Conservation (phyloP, 2,888 invertebrate species). For the Plagodis dolabraria region DNA sequence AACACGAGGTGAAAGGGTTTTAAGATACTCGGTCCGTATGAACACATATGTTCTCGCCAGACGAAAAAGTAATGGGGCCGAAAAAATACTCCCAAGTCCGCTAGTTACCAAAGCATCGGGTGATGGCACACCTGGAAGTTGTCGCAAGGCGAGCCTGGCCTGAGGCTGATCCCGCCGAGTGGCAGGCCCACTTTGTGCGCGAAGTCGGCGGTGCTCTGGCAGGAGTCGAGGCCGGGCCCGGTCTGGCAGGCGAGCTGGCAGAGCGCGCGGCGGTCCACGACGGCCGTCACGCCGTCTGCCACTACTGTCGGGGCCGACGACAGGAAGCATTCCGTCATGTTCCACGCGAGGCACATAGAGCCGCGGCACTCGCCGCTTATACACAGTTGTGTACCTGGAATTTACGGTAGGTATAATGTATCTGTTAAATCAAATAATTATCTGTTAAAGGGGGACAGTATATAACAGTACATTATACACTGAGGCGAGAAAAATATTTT, state of each 20-base stretch:
- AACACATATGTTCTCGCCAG: too few species aligned
- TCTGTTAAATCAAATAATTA: too few species aligned
- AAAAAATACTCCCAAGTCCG: too few species aligned
- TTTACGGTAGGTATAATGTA: too few species aligned
- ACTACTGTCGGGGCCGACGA: slow-evolving; percentile 89
- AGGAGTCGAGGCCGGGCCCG: slow-evolving; percentile 89
- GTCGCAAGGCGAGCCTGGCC: slow-evolving; percentile 99
- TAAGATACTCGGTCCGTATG: too few species aligned
- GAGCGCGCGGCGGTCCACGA: slow-evolving; percentile 92
- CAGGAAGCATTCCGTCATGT: slow-evolving; percentile 97
- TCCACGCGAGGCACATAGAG: slow-evolving; percentile 97
- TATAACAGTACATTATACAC: too few species aligned
- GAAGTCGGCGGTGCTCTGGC: slow-evolving; percentile 95
- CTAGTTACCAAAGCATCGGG: too few species aligned
- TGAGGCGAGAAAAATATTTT: too few species aligned
- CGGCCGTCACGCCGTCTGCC: slow-evolving; percentile 77
- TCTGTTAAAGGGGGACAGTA: too few species aligned
- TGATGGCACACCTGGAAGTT: slow-evolving; percentile 92
- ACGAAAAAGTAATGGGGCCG: too few species aligned
- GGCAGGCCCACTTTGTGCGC: slow-evolving; percentile 88
- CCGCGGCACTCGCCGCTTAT: slow-evolving; percentile 96
- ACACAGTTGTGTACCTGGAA: slow-evolving; percentile 89
- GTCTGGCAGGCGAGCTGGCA: slow-evolving; percentile 99
- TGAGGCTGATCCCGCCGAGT: slow-evolving; percentile 91
- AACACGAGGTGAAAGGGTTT: too few species aligned